phyloP scores from a whole-genome alignment of 1,140 invertebrate species.

The Scylla paramamosain region DNA sequence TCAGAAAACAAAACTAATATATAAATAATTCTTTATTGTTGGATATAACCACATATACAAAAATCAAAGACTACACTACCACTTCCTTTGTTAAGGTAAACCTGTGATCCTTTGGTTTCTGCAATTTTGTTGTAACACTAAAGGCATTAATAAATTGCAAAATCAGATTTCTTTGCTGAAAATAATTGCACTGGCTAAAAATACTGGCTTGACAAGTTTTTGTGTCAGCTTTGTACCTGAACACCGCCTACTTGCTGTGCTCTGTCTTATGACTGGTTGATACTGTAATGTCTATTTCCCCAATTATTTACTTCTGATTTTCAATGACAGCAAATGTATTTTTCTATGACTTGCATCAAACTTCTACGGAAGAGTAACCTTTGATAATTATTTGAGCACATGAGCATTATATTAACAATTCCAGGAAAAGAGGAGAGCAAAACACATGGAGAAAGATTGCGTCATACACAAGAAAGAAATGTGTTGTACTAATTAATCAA shows the following conservation, averaged over 20 bases:
- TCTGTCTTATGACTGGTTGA: neutral
- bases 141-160: neutral
- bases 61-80: slow-evolving; percentile 4
- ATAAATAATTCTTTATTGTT: slow-evolving; percentile 25
- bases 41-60: slow-evolving; percentile 23
- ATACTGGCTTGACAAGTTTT: neutral
- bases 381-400: slow-evolving; percentile 23
- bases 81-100: slow-evolving; percentile 23
- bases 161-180: neutral
- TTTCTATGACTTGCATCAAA: neutral
- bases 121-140: neutral
- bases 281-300: neutral
- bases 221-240: slow-evolving; percentile 21
- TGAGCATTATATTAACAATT: neutral
- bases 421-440: neutral
- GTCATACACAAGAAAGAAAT: neutral
- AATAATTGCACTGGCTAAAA: slow-evolving; percentile 2
- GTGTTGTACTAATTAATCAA: slow-evolving; percentile 4
- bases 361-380: slow-evolving; percentile 1
- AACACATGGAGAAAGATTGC: neutral
- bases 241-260: slow-evolving; percentile 17
- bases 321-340: neutral
- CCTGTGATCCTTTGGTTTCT: slow-evolving; percentile 21
- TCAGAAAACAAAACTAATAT: slow-evolving; percentile 3
- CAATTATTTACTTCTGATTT: neutral